phyloP scores from a whole-genome alignment of 2,888 invertebrate genomes.

The Patella ulyssiponensis region DNA sequence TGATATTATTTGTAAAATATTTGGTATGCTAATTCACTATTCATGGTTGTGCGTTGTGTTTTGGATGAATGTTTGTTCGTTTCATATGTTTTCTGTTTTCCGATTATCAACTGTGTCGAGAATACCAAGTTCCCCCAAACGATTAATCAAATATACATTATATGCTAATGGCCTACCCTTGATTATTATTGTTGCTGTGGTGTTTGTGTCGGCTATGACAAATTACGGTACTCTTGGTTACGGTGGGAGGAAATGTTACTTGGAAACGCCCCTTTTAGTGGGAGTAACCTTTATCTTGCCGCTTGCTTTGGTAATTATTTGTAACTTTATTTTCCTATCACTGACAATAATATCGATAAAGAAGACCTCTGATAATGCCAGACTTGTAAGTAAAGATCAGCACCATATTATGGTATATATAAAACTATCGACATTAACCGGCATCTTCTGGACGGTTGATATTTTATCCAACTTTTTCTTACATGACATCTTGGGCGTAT shows the following conservation, averaged over 20 bases:
- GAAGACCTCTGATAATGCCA: conserved; percentile 25
- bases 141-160: conserved; percentile 16
- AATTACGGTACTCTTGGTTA: conserved; percentile 11
- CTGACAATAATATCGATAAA: conserved; percentile 43
- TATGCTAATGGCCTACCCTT: conserved; percentile 14
- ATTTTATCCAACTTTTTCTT: conserved; percentile 47
- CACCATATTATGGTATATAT: conserved; percentile 45
- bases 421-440: conserved; percentile 52
- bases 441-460: conserved; percentile 53
- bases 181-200: not conserved
- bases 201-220: not conserved
- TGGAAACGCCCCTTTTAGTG: conserved; percentile 26
- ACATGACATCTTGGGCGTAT: conserved; percentile 41
- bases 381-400: conserved; percentile 32
- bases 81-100: conserved; percentile 46
- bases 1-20: conserved; percentile 26
- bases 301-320: conserved; percentile 34
- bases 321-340: conserved; percentile 45
- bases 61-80: conserved; percentile 46
- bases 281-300: conserved; percentile 47
- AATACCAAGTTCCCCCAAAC: conserved; percentile 3
- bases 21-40: conserved; percentile 42
- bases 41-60: conserved; percentile 39
- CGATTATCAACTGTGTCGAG: conserved; percentile 18
- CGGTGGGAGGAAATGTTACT: conserved; percentile 36